Evolutionary conservation across 2,888 invertebrate genomes (phyloP).

Genomic region (Mystacides longicornis): DNA sequence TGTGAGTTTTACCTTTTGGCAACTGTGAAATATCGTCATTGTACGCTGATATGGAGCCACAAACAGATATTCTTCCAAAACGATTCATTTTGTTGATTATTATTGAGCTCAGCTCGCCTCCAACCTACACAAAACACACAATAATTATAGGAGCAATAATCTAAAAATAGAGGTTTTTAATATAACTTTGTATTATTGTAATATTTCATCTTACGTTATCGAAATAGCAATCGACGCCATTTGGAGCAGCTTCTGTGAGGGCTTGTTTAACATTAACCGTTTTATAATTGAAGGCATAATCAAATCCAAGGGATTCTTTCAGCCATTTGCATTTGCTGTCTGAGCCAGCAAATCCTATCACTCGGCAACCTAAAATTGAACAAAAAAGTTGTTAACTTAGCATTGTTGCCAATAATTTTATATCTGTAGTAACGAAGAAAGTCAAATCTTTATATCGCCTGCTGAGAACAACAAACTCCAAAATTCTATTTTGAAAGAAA

Average conservation of each 20-base stretch:
- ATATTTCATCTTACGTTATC: conserved; percentile 53
- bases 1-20: conserved; percentile 36
- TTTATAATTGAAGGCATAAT: conserved; percentile 67
- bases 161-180: not conserved
- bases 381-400: not conserved
- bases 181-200: not conserved
- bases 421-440: too few species aligned
- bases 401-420: not conserved
- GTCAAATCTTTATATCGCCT: too few species aligned
- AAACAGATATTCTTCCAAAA: conserved; percentile 55
- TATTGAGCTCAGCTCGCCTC: conserved; percentile 54
- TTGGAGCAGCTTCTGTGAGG: conserved; percentile 54
- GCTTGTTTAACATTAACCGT: conserved; percentile 46
- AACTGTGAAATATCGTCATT: conserved; percentile 46
- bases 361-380: conserved; percentile 49
- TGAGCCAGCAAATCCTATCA: conserved; percentile 64
- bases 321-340: conserved; percentile 66
- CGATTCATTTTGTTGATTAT: conserved; percentile 56
- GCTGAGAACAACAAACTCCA: too few species aligned
- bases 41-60: conserved; percentile 59
- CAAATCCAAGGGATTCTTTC: conserved; percentile 55
- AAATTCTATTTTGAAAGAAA: too few species aligned
- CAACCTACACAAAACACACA: conserved; percentile 37
- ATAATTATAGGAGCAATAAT: not conserved
- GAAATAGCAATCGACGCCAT: conserved; percentile 70